Conservation (phyloP, 2,797 vertebrate genomes). For the Carcharodon carcharias region DNA sequence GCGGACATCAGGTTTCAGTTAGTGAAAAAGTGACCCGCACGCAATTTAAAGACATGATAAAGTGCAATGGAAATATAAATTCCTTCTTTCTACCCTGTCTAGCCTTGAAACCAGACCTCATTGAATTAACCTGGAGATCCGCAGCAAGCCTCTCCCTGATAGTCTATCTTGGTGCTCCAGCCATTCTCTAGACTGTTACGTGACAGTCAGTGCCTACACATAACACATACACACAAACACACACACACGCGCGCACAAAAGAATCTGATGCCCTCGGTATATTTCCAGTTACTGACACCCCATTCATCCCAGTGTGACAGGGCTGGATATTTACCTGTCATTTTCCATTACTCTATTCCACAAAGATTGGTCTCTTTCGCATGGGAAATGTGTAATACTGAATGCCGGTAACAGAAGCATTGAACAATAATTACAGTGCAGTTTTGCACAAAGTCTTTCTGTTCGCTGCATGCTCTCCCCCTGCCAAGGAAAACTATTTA, state of each 20-base stretch:
- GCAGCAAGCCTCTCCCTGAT: neutral
- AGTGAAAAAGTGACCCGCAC: neutral
- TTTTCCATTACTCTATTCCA: neutral
- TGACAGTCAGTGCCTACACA: neutral
- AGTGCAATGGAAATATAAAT: neutral
- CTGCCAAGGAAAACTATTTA: slow-evolving; percentile 29
- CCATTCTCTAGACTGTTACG: neutral
- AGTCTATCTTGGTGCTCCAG: neutral
- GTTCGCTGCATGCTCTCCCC: neutral
- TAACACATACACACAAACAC: neutral
- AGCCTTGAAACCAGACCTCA: neutral
- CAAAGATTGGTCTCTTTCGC: neutral
- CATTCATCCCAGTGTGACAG: neutral
- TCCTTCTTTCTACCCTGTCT: neutral
- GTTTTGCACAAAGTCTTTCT: neutral
- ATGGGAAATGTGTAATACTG: neutral
- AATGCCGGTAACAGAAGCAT: neutral
- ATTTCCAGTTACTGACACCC: neutral
- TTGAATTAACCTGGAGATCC: neutral
- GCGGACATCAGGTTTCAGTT: no score
- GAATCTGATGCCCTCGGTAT: neutral
- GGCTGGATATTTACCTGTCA: neutral
- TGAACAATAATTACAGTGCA: slow-evolving; percentile 14
- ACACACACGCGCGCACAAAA: neutral
- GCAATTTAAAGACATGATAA: neutral